phyloP scores from a whole-genome alignment of 64 coral and sea anemone species.

The Dendrophyllia cribrosa region DNA sequence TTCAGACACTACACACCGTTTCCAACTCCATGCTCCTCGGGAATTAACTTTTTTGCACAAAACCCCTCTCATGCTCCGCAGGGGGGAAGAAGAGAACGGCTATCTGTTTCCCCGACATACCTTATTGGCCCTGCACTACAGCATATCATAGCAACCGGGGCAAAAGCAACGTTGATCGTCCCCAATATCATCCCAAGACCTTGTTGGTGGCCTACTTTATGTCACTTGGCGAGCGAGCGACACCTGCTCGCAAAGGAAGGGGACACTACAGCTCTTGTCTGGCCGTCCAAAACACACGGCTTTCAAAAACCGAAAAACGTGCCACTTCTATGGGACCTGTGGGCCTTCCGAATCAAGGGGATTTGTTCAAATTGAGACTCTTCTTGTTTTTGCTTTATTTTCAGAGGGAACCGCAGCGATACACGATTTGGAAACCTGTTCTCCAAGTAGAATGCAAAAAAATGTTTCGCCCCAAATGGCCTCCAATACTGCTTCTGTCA shows the following conservation, averaged over 20 bases:
- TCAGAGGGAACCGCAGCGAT: neutral
- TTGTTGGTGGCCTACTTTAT: slow-evolving; percentile 6
- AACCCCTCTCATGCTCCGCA: neutral
- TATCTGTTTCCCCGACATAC: neutral
- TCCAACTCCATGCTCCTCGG: neutral
- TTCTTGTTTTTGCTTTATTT: neutral
- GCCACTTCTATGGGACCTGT: neutral
- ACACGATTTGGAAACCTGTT: neutral
- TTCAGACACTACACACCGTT: slow-evolving; percentile 17
- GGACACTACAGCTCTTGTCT: neutral
- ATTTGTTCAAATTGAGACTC: neutral
- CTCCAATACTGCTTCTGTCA: neutral
- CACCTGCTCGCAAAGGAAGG: neutral
- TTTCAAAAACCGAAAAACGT: neutral
- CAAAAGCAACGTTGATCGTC: neutral
- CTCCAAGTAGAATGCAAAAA: neutral
- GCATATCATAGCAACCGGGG: neutral
- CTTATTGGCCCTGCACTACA: neutral
- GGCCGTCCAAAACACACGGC: neutral
- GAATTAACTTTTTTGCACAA: slow-evolving; percentile 57
- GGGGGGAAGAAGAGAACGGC: neutral
- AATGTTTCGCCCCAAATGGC: slow-evolving; percentile 5
- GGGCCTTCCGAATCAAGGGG: neutral
- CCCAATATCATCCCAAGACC: slow-evolving; percentile 16
- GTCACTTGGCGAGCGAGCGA: no score